These are phyloP conservation scores for Eristalis arbustorum DNA, from an alignment of 2,888 invertebrate species.

Conservation along the genomic window DNA sequence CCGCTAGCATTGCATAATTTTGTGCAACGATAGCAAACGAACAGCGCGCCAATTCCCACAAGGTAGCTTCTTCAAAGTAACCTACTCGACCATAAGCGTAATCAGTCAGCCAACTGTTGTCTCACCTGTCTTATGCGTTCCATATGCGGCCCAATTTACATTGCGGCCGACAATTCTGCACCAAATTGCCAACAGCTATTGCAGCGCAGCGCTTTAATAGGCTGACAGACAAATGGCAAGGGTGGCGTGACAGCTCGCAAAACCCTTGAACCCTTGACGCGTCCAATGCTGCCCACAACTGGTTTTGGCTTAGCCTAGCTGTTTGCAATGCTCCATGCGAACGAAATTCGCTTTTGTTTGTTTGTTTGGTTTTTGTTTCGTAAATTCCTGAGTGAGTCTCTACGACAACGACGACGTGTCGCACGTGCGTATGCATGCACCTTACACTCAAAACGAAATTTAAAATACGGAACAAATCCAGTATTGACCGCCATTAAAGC, in stretches of 20 bases:
- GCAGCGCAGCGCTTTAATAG: background rate
- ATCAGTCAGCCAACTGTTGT: background rate
- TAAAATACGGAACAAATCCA: constrained; percentile 50
- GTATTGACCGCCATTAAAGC: constrained; percentile 31
- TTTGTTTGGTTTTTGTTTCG: constrained; percentile 13
- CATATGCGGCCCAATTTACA: constrained; percentile 13
- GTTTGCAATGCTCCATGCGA: background rate
- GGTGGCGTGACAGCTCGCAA: background rate
- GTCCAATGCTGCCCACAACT: constrained; percentile 3
- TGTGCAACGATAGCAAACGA: constrained; percentile 16
- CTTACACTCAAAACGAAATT: background rate
- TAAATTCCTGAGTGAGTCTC: background rate
- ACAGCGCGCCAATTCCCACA: constrained; percentile 37
- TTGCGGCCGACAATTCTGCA: constrained; percentile 4
- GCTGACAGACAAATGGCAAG: constrained; percentile 17
- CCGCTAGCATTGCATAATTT: constrained; percentile 44
- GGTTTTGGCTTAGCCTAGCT: constrained; percentile 6
- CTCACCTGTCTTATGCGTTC: constrained; percentile 3
- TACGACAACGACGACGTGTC: constrained; percentile 1
- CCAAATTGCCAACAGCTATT: constrained; percentile 11
- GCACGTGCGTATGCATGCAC: constrained; percentile 48
- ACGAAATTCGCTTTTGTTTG: constrained; percentile 3
- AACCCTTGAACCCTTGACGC: constrained; percentile 44
- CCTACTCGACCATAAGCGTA: background rate
- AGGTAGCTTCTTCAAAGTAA: constrained; percentile 13